Conservation (phyloP, 1,140 invertebrate genomes). For the Drosophila asahinai region DNA sequence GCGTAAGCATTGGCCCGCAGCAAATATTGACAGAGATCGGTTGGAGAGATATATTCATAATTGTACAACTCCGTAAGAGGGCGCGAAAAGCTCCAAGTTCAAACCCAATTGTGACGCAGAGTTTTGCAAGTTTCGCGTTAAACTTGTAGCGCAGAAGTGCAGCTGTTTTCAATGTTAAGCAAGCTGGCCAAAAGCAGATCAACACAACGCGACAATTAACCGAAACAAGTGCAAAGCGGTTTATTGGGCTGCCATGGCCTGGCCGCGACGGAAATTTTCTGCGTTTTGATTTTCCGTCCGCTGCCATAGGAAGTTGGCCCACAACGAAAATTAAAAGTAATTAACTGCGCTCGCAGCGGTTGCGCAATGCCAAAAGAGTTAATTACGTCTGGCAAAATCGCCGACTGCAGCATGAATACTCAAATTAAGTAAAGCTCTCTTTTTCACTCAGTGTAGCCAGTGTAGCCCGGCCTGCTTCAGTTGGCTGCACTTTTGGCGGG, state of each 20-base stretch:
- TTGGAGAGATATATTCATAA: neutral
- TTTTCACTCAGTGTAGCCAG: constrained; percentile 24
- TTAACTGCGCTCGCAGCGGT: constrained; percentile 52
- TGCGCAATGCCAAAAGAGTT: constrained; percentile 59
- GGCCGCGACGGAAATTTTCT: constrained; percentile 41
- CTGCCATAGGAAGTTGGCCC: constrained; percentile 62
- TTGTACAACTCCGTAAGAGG: neutral
- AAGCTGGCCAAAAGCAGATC: constrained; percentile 24
- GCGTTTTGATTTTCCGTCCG: constrained; percentile 52
- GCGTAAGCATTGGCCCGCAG: neutral
- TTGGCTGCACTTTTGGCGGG: constrained; percentile 30
- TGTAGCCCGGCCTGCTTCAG: constrained; percentile 6
- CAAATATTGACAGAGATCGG: constrained; percentile 37
- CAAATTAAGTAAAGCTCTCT: constrained; percentile 31
- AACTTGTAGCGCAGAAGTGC: constrained; percentile 31
- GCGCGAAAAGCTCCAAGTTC: constrained; percentile 62
- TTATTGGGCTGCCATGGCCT: constrained; percentile 48
- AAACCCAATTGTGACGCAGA: constrained; percentile 18
- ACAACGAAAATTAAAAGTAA: constrained; percentile 76
- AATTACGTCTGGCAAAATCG: constrained; percentile 33
- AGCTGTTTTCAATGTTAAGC: constrained; percentile 66
- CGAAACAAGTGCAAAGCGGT: constrained; percentile 56
- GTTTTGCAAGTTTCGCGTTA: constrained; percentile 36
- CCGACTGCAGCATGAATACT: constrained; percentile 13
- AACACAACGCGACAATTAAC: constrained; percentile 45